These are phyloP conservation scores for Dolichoris vasculosae DNA, from an alignment of 1,140 invertebrate species.

Conservation along the genomic window DNA sequence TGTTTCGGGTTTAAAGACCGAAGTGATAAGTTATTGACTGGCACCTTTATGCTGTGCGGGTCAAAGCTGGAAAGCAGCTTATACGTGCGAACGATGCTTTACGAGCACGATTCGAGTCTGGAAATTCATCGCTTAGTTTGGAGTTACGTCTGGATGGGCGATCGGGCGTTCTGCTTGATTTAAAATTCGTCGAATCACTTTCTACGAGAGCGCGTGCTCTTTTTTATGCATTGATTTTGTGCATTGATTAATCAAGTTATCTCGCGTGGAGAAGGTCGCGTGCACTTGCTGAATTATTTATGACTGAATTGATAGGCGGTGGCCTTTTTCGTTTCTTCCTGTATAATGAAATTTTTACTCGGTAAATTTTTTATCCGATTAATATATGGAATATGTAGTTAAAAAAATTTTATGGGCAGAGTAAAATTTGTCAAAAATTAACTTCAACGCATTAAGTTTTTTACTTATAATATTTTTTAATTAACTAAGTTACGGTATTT, in stretches of 20 bases:
- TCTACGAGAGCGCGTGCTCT: neutral
- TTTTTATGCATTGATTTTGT: slow-evolving; percentile 19
- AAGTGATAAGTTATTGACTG: slow-evolving; percentile 45
- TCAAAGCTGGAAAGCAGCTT: neutral
- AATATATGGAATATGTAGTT: neutral
- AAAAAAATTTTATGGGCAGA: too few relatives aligned
- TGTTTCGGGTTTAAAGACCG: slow-evolving; percentile 49
- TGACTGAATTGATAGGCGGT: neutral
- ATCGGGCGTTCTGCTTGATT: neutral
- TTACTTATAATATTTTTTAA: neutral
- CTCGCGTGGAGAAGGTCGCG: neutral
- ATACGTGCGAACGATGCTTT: neutral
- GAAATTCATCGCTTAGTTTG: slow-evolving; percentile 7
- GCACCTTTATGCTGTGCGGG: neutral
- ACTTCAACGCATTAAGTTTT: neutral
- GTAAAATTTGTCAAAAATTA: neutral
- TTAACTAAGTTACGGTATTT: neutral
- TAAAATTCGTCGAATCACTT: slow-evolving; percentile 43
- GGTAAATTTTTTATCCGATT: neutral
- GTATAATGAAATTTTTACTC: neutral
- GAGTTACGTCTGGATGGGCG: neutral
- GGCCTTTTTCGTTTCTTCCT: neutral
- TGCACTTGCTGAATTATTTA: slow-evolving; percentile 16
- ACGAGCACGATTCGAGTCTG: neutral
- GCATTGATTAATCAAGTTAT: slow-evolving; percentile 34